Conservation (phyloP, 1,140 invertebrate genomes). For the Trichogramma pretiosum region DNA sequence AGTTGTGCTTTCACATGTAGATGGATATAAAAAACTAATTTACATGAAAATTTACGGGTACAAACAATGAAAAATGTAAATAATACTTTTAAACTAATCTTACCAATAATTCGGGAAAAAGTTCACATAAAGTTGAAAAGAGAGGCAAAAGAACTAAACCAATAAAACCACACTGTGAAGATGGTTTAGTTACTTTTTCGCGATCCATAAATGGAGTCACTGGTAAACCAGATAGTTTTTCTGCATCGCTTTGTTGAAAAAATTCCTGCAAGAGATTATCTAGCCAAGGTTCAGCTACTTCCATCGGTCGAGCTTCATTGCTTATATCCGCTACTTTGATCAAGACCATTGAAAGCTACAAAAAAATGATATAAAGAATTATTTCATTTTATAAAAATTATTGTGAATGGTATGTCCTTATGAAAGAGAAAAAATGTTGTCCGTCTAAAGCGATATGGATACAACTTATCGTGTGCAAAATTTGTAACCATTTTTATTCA, state of each 20-base stretch:
- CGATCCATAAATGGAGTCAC: constrained; percentile 85
- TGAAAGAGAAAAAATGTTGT: too few species aligned
- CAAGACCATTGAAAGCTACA: constrained; percentile 72
- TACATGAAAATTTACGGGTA: too few species aligned
- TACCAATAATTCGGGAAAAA: constrained; percentile 62
- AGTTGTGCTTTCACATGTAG: too few species aligned
- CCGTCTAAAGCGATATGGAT: too few species aligned
- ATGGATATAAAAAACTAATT: too few species aligned
- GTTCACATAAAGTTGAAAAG: constrained; percentile 65
- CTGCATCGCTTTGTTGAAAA: constrained; percentile 74
- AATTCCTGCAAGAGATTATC: constrained; percentile 72
- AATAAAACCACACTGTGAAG: constrained; percentile 79
- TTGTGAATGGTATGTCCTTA: too few species aligned
- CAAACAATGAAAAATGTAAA: too few species aligned
- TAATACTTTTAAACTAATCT: too few species aligned
- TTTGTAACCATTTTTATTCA: too few species aligned
- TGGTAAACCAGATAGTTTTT: constrained; percentile 75
- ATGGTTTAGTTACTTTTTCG: constrained; percentile 81
- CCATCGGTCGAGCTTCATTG: constrained; percentile 76
- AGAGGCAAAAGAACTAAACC: constrained; percentile 73
- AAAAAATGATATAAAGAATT: too few species aligned
- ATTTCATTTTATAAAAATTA: too few species aligned
- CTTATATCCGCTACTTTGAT: constrained; percentile 85
- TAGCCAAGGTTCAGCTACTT: constrained; percentile 78
- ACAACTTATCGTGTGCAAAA: too few species aligned